Conservation (phyloP, 2,113 vertebrate species). For the Pseudopipra pipra region DNA sequence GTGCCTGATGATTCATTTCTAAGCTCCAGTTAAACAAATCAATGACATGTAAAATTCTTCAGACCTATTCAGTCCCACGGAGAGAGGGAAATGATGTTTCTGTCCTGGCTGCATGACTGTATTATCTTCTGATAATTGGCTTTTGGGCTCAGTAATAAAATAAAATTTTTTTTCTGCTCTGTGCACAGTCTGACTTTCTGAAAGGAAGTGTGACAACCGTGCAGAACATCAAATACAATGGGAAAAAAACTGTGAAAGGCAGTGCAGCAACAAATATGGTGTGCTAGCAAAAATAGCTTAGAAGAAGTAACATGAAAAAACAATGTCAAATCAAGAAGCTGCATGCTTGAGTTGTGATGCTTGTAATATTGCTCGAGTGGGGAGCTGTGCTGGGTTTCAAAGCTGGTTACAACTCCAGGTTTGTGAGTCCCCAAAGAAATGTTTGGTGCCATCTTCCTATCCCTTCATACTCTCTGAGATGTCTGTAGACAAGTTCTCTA, state of each 20-base stretch:
- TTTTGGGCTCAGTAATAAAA: conserved; percentile 19
- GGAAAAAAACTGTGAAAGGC: not conserved
- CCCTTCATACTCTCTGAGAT: not conserved
- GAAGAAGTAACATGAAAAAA: not conserved
- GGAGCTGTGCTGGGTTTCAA: not conserved
- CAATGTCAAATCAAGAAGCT: not conserved
- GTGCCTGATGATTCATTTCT: not conserved
- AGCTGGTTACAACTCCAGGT: not conserved
- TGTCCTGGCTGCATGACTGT: not conserved
- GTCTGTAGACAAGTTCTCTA: not conserved
- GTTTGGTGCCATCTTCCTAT: accelerated
- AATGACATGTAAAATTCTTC: conserved; percentile 38
- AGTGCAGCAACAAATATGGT: not conserved
- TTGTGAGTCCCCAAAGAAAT: not conserved
- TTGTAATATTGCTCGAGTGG: not conserved
- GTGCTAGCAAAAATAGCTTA: not conserved
- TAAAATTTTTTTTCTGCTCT: not conserved
- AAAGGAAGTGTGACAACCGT: not conserved
- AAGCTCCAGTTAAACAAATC: conserved; percentile 30
- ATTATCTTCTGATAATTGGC: conserved; percentile 30
- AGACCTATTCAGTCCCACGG: not conserved
- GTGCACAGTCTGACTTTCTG: not conserved
- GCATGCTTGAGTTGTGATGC: not conserved
- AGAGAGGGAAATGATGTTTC: conserved; percentile 17
- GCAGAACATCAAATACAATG: not conserved